Evolutionary conservation across 2,113 vertebrate genomes (phyloP).

Genomic region (Vidua chalybeata): DNA sequence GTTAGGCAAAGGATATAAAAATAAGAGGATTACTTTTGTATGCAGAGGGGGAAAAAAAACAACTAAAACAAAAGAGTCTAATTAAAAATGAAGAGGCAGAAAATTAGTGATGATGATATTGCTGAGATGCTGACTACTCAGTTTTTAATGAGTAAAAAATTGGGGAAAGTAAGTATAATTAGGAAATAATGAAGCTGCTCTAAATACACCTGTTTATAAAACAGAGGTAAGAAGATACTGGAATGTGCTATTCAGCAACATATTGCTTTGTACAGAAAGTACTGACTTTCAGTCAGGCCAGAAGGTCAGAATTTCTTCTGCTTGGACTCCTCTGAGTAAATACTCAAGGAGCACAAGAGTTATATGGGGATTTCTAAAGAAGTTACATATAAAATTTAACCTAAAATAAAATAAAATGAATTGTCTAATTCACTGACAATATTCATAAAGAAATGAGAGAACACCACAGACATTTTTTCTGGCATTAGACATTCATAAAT

Average conservation of each 20-base stretch:
- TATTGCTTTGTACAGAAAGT: background rate
- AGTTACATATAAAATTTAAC: background rate
- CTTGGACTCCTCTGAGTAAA: background rate
- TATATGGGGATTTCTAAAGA: background rate
- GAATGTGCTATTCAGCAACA: background rate
- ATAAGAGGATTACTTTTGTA: background rate
- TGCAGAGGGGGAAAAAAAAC: background rate
- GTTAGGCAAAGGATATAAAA: background rate
- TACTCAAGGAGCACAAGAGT: background rate
- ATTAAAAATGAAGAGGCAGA: constrained; percentile 28
- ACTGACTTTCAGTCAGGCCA: background rate
- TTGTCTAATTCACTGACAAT: background rate
- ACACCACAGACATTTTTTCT: background rate
- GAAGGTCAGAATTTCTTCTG: background rate
- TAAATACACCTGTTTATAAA: constrained; percentile 39
- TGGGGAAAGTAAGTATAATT: background rate
- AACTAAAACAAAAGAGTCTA: background rate
- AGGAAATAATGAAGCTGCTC: constrained; percentile 31
- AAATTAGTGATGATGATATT: constrained; percentile 39
- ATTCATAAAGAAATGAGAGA: background rate
- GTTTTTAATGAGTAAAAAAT: constrained; percentile 16
- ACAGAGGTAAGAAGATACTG: background rate
- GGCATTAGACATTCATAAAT: background rate
- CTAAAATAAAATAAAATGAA: background rate
- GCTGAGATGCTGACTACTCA: constrained; percentile 4